phyloP scores from a whole-genome alignment of 2,888 invertebrate genomes.

The Onchidella celtica region DNA sequence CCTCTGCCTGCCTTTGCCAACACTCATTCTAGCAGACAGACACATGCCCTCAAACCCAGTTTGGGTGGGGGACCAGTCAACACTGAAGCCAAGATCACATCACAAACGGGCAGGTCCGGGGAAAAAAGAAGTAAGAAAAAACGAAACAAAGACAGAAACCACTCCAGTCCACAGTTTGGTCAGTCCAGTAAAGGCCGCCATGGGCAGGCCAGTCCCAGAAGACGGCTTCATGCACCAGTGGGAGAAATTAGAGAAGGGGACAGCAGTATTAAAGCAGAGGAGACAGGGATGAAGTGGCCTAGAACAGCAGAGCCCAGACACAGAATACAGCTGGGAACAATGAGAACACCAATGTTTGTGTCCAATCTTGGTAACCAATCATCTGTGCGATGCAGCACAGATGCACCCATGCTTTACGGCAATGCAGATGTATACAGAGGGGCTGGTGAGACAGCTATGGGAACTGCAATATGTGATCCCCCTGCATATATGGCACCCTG shows the following conservation, averaged over 20 bases:
- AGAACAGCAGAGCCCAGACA: slow-evolving; percentile 24
- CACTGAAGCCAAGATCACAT: background rate
- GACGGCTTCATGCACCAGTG: background rate
- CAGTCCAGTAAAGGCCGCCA: background rate
- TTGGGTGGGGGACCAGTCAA: background rate
- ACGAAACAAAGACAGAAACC: slow-evolving; percentile 23
- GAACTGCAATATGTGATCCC: background rate
- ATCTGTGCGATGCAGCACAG: too few relatives aligned
- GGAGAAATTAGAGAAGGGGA: background rate
- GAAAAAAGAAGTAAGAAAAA: slow-evolving; percentile 35
- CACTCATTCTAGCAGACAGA: background rate
- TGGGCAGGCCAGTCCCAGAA: slow-evolving; percentile 27
- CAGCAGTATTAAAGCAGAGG: background rate
- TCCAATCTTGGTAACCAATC: slow-evolving; percentile 4
- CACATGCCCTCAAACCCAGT: background rate
- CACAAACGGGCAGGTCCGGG: slow-evolving; percentile 3
- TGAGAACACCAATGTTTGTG: background rate
- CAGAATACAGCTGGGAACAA: background rate
- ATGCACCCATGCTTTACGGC: slow-evolving; percentile 18
- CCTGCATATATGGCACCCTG: background rate
- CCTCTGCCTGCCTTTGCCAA: slow-evolving; percentile 11
- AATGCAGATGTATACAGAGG: slow-evolving; percentile 47
- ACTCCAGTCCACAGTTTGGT: slow-evolving; percentile 1
- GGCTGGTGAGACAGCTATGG: background rate
- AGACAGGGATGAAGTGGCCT: slow-evolving; percentile 4